Percentiles rank a stretch among this genome's conserved stretches.
Conservation (phyloP, 1,140 invertebrate genomes). For the Oreohelix idahoensis region DNA sequence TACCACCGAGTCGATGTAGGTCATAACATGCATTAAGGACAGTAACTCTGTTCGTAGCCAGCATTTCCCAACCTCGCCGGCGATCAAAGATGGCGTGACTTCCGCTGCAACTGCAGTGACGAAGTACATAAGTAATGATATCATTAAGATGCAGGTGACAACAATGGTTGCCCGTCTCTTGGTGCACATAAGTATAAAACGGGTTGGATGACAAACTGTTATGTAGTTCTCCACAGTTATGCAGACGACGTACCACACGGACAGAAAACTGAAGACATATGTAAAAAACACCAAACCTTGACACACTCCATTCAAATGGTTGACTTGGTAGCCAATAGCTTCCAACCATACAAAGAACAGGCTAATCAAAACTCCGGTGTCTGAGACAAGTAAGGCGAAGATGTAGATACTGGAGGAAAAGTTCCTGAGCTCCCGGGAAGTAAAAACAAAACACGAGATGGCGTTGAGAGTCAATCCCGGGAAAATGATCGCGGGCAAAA, state of each 20-base stretch:
- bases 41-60: conserved; percentile 24
- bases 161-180: conserved; percentile 79
- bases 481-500: conserved; percentile 51
- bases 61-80: conserved; percentile 19
- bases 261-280: conserved; percentile 82
- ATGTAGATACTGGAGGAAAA: conserved; percentile 55
- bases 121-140: conserved; percentile 77
- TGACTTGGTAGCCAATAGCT: conserved; percentile 43
- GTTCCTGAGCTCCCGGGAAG: conserved; percentile 42
- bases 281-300: conserved; percentile 82
- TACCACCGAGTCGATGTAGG: conserved; percentile 51
- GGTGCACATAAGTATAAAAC: conserved; percentile 83
- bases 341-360: conserved; percentile 55
- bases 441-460: conserved; percentile 47
- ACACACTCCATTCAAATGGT: conserved; percentile 72
- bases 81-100: background rate
- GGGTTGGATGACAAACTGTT: conserved; percentile 83
- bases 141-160: conserved; percentile 74
- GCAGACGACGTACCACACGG: conserved; percentile 87
- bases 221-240: conserved; percentile 89
- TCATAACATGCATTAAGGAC: conserved; percentile 33
- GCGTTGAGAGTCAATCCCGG: conserved; percentile 51
- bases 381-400: conserved; percentile 50
- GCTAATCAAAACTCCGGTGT: conserved; percentile 50
- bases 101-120: conserved; percentile 42